These are phyloP conservation scores for Orthonevra nobilis DNA, from an alignment of 2,888 invertebrate genomes.

Conservation along the genomic window DNA sequence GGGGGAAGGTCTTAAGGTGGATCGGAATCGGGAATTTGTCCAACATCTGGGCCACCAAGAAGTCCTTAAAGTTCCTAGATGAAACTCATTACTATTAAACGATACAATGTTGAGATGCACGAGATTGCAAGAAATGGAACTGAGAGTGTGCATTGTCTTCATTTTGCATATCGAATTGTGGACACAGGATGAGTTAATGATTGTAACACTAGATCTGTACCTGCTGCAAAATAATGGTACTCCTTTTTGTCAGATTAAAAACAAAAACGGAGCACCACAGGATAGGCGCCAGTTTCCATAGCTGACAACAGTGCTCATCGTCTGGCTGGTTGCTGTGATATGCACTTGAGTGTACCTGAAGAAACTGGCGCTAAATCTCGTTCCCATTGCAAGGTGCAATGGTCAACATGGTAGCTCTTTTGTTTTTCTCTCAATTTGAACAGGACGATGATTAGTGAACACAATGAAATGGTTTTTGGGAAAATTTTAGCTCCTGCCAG, in stretches of 20 bases:
- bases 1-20: slow-evolving; percentile 38
- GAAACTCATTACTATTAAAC: too few relatives aligned
- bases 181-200: slow-evolving; percentile 21
- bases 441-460: slow-evolving; percentile 39
- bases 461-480: slow-evolving; percentile 33
- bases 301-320: slow-evolving; percentile 10
- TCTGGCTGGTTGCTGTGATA: slow-evolving; percentile 42
- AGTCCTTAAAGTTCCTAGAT: slow-evolving; percentile 6
- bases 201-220: neutral
- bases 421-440: slow-evolving; percentile 23
- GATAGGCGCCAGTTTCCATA: slow-evolving; percentile 52
- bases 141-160: neutral
- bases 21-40: slow-evolving; percentile 16
- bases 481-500: slow-evolving; percentile 19
- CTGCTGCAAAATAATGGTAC: neutral
- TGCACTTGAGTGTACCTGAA: slow-evolving; percentile 44
- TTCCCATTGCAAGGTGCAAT: slow-evolving; percentile 43
- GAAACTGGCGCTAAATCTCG: slow-evolving; percentile 57
- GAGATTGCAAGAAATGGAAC: slow-evolving; percentile 5
- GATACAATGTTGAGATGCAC: slow-evolving; percentile 22
- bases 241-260: slow-evolving; percentile 8
- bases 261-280: slow-evolving; percentile 31
- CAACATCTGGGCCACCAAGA: slow-evolving; percentile 56
- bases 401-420: slow-evolving; percentile 27
- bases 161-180: slow-evolving; percentile 21